These are phyloP conservation scores for Lithobates pipiens DNA, from an alignment of 2,797 vertebrate species.

Conservation along the genomic window DNA sequence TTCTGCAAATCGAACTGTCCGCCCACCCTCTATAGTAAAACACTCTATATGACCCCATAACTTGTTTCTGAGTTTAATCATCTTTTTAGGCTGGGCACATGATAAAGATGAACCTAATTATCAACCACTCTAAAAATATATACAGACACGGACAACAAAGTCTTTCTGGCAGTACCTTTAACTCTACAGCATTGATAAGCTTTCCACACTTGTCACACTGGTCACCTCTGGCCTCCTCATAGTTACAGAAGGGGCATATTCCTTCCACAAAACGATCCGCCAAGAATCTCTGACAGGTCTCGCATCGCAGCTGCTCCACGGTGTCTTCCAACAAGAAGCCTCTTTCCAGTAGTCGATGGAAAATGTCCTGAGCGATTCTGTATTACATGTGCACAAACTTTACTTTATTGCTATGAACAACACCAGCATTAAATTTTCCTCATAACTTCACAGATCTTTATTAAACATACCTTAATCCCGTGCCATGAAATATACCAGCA, in stretches of 20 bases:
- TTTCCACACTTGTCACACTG: conserved; percentile 95
- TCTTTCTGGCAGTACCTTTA: conserved; percentile 77
- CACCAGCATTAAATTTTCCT: too few species aligned
- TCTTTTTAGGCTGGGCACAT: too few species aligned
- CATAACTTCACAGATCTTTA: too few species aligned
- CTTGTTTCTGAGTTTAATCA: too few species aligned
- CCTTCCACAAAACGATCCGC: conserved; percentile 97
- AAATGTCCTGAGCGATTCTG: conserved; percentile 95
- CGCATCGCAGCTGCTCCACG: conserved; percentile 91
- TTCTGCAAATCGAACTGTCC: too few species aligned
- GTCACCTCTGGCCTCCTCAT: conserved; percentile 92
- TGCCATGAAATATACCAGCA: too few species aligned
- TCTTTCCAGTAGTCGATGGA: conserved; percentile 81
- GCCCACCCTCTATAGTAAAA: too few species aligned
- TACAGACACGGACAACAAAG: not conserved
- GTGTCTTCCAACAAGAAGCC: conserved; percentile 85
- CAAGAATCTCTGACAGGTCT: conserved; percentile 87
- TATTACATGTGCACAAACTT: not conserved
- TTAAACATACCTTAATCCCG: too few species aligned
- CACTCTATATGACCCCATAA: too few species aligned
- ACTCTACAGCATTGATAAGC: conserved; percentile 94
- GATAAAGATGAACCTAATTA: too few species aligned
- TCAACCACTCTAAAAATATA: too few species aligned
- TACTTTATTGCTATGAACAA: not conserved
- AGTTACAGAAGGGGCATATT: conserved; percentile 87